Conservation (phyloP, 2,113 vertebrate species). For the Canis aureus region DNA sequence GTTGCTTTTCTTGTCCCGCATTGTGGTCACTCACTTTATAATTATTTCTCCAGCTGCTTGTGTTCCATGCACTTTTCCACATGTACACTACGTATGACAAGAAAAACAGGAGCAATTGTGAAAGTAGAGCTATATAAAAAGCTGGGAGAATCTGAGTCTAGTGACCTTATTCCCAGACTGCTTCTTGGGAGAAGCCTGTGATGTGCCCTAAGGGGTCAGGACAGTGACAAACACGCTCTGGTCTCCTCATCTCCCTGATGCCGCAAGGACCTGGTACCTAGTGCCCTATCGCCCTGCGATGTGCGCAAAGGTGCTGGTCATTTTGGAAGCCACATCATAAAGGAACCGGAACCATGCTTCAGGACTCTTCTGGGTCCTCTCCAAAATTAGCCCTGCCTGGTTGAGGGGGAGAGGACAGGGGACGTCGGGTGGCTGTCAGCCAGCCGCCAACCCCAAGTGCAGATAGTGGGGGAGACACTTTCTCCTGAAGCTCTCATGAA, state of each 20-base stretch:
- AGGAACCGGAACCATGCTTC: accelerated
- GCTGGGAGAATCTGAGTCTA: neutral
- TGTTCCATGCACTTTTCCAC: accelerated
- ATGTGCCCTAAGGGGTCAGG: neutral
- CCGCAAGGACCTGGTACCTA: too few relatives aligned
- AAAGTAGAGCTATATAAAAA: neutral
- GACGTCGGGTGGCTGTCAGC: neutral
- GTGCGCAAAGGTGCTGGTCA: neutral
- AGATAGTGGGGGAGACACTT: neutral
- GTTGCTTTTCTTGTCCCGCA: neutral
- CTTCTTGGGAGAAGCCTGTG: neutral
- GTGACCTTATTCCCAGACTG: neutral
- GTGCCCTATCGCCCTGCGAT: accelerated
- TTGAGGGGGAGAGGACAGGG: neutral
- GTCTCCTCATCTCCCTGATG: neutral
- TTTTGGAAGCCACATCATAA: neutral
- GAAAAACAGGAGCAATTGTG: neutral
- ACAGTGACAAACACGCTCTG: accelerated
- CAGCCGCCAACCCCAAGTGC: too few relatives aligned
- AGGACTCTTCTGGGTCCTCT: neutral
- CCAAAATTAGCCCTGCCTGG: too few relatives aligned
- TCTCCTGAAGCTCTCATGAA: neutral
- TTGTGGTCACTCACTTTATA: accelerated
- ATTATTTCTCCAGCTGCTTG: neutral
- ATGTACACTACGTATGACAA: accelerated